Base-by-base conservation (phyloP, 2,113 vertebrate genomes). In the Eulemur rufifrons region DNA sequence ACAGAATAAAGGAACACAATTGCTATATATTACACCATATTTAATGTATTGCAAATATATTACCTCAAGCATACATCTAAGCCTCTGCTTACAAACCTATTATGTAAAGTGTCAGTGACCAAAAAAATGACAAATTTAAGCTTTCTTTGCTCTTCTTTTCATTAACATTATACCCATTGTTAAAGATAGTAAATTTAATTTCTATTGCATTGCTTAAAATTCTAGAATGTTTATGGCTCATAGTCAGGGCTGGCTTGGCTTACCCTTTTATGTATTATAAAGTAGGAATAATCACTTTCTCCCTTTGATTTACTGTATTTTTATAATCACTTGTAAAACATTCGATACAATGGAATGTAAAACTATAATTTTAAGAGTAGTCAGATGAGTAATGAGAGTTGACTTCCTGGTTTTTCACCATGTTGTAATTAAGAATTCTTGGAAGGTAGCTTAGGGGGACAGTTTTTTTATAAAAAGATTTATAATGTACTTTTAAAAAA, bases 401-500 rank as follows among this genome's bases (percentile, higher is more conserved):
- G 61, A 92, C 88, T 90, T 94, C 92, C 96, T 95, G 86, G 93
- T 91, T 34, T 96, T 95, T 54, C 47, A 76, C 27, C 94, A 10
- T 37, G 50, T 61, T 71, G 52, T 84, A 97, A 96, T 95, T 94
- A 97, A 96, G 92, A 86, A 89, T 27, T 29, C 69, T 85, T 71
- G 95, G 63, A 42, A 97, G 86, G 73, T 94, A 92, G 77, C 54
- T 86, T 52, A 95, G 78, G 93, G 86, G 94, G 96, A 96, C 15
- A 95, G 13, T 85, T 95, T 66, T 66, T 11, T 29, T 47, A n/a
- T 6, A 91, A 91, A 84, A 89, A 84, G 89, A 97, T 97, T 98
- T 98, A 97, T 56, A 96, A 87, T 87, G 45, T 82, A 92, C 81
- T 97, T 91, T 92, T 6, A 74, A 96, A 94, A 96, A 92, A 80